A percentile compares a stretch with the other conserved stretches of the same genome.
Evolutionary conservation across 2,888 invertebrate genomes (phyloP).

Genomic region (Amphipyra tragopoginis): DNA sequence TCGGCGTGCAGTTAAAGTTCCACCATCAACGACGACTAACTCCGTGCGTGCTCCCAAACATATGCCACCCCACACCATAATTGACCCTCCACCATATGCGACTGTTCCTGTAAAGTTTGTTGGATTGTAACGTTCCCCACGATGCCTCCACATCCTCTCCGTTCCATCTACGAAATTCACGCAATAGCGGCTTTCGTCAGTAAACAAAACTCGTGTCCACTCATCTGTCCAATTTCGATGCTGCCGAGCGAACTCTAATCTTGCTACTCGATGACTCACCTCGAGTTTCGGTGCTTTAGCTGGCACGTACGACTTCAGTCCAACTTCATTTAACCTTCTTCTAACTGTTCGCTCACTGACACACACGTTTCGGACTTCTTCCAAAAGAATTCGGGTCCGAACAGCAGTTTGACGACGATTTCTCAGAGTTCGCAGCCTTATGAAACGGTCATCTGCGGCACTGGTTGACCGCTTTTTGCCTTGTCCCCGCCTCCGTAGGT

Average conservation of each 20-base stretch:
- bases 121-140: constrained; percentile 2
- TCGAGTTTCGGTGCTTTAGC: constrained; percentile 1
- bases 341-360: constrained; percentile 2
- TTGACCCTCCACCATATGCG: constrained; percentile 26
- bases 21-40: constrained; percentile 16
- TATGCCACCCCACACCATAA: constrained; percentile 38
- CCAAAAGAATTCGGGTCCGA: not conserved
- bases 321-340: constrained; percentile 6
- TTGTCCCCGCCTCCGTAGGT: constrained; percentile 1
- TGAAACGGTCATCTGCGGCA: constrained; percentile 3
- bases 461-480: constrained; percentile 3
- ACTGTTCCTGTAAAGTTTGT: constrained; percentile 2
- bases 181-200: no score
- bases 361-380: constrained; percentile 12
- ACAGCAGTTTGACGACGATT: not conserved
- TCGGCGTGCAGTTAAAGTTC: constrained; percentile 4
- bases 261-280: constrained; percentile 7
- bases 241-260: constrained; percentile 9
- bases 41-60: constrained; percentile 28
- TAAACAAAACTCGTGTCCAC: no score
- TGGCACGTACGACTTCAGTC: not conserved
- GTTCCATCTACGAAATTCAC: not conserved
- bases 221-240: constrained; percentile 1
- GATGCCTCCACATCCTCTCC: not conserved
- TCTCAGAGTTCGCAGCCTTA: constrained; percentile 2